Evolutionary conservation across 2,113 vertebrate species (phyloP).

Genomic region (Australoheros scitulus): DNA sequence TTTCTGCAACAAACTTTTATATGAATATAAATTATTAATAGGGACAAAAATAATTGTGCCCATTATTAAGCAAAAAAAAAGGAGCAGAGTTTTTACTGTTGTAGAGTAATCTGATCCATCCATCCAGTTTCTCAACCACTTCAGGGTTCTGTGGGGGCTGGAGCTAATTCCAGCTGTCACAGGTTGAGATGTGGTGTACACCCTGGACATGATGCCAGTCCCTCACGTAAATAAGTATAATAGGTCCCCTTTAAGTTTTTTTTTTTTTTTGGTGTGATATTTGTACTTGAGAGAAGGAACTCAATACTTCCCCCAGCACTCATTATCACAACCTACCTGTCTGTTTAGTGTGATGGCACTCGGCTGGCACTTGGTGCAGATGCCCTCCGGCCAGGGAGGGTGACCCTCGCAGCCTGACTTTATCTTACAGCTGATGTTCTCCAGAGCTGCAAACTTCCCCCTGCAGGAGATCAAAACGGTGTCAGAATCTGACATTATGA

Average conservation of each 20-base stretch:
- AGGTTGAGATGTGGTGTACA: neutral
- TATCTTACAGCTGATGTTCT: slow-evolving; percentile 99
- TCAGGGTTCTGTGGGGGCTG: neutral
- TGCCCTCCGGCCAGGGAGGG: slow-evolving; percentile 96
- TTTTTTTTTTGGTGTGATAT: neutral
- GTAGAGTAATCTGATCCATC: neutral
- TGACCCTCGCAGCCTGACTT: slow-evolving; percentile 97
- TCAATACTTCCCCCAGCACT: fast-evolving
- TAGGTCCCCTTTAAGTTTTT: neutral
- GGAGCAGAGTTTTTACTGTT: neutral
- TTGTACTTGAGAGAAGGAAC: neutral
- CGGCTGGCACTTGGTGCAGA: slow-evolving; percentile 98
- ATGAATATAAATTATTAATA: neutral
- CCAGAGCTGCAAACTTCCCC: slow-evolving; percentile 96
- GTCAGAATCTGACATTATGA: neutral
- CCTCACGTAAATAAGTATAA: too few species aligned
- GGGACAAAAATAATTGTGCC: neutral
- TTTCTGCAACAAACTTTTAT: neutral
- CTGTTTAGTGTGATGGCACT: slow-evolving; percentile 97
- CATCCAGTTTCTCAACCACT: neutral
- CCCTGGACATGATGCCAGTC: neutral
- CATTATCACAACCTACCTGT: slow-evolving; percentile 79
- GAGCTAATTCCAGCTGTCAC: neutral
- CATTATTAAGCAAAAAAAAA: neutral
- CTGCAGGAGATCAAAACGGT: slow-evolving; percentile 67